phyloP scores from a whole-genome alignment of 2,888 invertebrate species.

The Melitaea athalia region DNA sequence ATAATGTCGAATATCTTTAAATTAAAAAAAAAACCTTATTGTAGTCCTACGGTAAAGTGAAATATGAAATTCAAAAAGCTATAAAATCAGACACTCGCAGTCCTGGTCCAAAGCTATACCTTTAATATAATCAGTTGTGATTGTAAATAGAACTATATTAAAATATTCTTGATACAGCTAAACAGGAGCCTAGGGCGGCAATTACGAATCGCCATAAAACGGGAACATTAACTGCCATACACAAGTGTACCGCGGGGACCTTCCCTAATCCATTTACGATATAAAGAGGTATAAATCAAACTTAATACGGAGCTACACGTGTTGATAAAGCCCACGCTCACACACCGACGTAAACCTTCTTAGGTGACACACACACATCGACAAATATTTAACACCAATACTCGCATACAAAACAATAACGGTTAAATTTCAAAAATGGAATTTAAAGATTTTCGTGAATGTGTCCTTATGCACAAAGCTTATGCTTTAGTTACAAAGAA shows the following conservation, averaged over 20 bases:
- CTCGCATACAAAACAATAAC: background rate
- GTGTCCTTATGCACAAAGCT: too few species aligned
- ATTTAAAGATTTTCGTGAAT: too few species aligned
- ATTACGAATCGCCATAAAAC: constrained; percentile 70
- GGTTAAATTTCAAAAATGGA: too few species aligned
- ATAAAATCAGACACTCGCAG: background rate
- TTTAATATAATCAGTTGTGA: background rate
- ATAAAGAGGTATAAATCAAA: constrained; percentile 82
- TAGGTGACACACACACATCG: constrained; percentile 11
- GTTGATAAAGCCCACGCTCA: constrained; percentile 65
- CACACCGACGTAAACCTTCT: constrained; percentile 39
- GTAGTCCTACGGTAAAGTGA: background rate
- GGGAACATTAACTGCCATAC: constrained; percentile 59
- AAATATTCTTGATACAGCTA: constrained; percentile 46
- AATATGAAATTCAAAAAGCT: background rate
- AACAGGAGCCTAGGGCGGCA: constrained; percentile 43
- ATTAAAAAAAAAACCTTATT: too few species aligned
- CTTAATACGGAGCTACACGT: constrained; percentile 80
- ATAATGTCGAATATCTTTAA: too few species aligned
- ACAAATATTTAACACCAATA: constrained; percentile 9
- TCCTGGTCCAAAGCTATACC: background rate
- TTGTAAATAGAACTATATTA: constrained; percentile 40
- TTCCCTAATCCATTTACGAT: constrained; percentile 82
- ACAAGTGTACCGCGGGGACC: constrained; percentile 53
- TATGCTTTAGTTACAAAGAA: background rate